Conservation (phyloP, 2,888 invertebrate genomes). For the Lasioglossum marginatum region DNA sequence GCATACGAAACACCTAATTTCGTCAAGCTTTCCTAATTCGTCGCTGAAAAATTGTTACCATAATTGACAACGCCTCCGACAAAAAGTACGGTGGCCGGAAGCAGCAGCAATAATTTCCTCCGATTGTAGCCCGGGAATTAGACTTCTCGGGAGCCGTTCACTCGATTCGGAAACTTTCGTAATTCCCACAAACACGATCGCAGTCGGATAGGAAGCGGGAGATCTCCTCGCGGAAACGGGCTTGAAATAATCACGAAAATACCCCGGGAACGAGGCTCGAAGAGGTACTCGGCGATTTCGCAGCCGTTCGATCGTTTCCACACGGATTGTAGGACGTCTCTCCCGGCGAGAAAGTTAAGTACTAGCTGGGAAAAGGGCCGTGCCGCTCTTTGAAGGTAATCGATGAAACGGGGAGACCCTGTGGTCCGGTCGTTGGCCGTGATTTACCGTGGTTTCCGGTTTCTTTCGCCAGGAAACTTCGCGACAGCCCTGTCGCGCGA, state of each 20-base stretch:
- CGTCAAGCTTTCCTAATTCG: not conserved
- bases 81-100: not conserved
- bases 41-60: not conserved
- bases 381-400: slow-evolving; percentile 52
- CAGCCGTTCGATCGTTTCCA: slow-evolving; percentile 46
- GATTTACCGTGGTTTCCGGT: slow-evolving; percentile 36
- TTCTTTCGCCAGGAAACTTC: not conserved
- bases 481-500: not conserved
- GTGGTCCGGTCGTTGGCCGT: slow-evolving; percentile 1
- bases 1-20: not conserved
- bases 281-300: not conserved
- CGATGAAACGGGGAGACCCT: slow-evolving; percentile 54
- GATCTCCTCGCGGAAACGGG: slow-evolving; percentile 13
- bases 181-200: not conserved
- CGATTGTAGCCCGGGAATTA: not conserved
- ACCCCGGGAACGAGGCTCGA: slow-evolving; percentile 26
- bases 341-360: slow-evolving; percentile 53
- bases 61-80: not conserved
- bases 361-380: slow-evolving; percentile 40
- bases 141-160: not conserved
- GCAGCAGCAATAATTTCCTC: not conserved
- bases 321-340: slow-evolving; percentile 28
- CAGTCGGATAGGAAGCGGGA: slow-evolving; percentile 5
- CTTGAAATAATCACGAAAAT: slow-evolving; percentile 50
- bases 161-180: not conserved